phyloP scores from a whole-genome alignment of 2,888 invertebrate genomes.

The Drosophila formosana region DNA sequence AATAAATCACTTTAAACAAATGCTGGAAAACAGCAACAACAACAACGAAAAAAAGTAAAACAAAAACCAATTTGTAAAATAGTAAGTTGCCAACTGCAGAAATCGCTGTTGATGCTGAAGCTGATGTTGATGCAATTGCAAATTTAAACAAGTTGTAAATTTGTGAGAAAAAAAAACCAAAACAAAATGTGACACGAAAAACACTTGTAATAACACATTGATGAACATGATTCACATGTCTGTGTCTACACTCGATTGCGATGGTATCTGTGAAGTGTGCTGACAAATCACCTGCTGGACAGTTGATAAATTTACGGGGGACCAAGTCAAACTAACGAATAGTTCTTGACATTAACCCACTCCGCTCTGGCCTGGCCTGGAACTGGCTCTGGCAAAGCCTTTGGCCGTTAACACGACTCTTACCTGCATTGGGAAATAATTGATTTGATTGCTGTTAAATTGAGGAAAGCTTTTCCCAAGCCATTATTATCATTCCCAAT shows the following conservation, averaged over 20 bases:
- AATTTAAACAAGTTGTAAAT: constrained; percentile 75
- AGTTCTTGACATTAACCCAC: constrained; percentile 55
- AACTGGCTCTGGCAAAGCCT: constrained; percentile 9
- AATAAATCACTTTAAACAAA: constrained; percentile 76
- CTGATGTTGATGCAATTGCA: constrained; percentile 52
- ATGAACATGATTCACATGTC: constrained; percentile 55
- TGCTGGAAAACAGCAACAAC: constrained; percentile 35
- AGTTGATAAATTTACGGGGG: constrained; percentile 45
- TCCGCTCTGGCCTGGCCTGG: too few species aligned
- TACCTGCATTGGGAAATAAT: constrained; percentile 66
- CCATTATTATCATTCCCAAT: constrained; percentile 52
- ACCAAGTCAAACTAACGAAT: constrained; percentile 33
- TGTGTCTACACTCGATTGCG: constrained; percentile 6
- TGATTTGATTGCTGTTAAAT: constrained; percentile 74
- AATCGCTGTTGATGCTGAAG: constrained; percentile 27
- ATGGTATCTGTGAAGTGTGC: constrained; percentile 21
- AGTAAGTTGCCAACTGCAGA: constrained; percentile 48
- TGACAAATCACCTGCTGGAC: constrained; percentile 54
- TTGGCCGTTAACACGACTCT: constrained; percentile 70
- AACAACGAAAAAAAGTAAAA: constrained; percentile 11
- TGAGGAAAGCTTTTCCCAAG: constrained; percentile 66
- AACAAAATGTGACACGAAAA: constrained; percentile 29
- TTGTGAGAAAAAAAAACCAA: constrained; percentile 36
- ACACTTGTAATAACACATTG: constrained; percentile 65
- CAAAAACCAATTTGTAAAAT: constrained; percentile 51